Evolutionary conservation across 2,797 vertebrate species (phyloP), one percentile per base, ranked within the genome.

Genomic region (Orientallactaga sibirica): DNA sequence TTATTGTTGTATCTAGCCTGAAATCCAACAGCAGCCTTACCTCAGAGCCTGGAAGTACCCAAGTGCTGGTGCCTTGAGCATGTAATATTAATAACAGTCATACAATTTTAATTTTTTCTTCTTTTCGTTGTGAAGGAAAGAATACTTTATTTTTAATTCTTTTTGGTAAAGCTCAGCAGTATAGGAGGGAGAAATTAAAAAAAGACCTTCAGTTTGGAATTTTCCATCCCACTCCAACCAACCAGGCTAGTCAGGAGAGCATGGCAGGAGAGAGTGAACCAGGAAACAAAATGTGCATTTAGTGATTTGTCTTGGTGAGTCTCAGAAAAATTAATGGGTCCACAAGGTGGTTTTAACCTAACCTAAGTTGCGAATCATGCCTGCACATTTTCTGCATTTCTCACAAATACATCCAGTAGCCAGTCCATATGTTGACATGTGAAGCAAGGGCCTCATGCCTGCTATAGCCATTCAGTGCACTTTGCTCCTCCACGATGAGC

Each of bases 61-160:
- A 96, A 97, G 97, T 98, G 97, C 96, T 84, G 90, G 90, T 95
- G 97, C 97, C 98, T 98, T 98, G 98, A 98, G 98, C 98, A 99
- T 99, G 98, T 98, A 99, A 99, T 99, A 99, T 99, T 99, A 98
- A 99, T 99, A 98, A 98, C 94, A 96, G 98, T 98, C 98, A 99
- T 99, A 99, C 99, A 99, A 99, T 97, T 99, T 99, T 99, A 98
- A 99, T 99, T 98, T 98, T 97, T 98, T 97, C 95, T 97, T 97
- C 96, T 97, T 98, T 97, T 97, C 96, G 97, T 98, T 97, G 95
- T 97, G 94, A 97, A 98, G 97, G 95, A 98, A 96, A 93, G 33
- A 97, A 93, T 94, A 70, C 94, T 71, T 27, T n/a, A 10, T 87
- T 7, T 37, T 64, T 25, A 18, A 24, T 84, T 41, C n/a, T 83